Evolutionary conservation across 2,888 invertebrate genomes (phyloP).

Genomic region (Drosophila kokeensis): DNA sequence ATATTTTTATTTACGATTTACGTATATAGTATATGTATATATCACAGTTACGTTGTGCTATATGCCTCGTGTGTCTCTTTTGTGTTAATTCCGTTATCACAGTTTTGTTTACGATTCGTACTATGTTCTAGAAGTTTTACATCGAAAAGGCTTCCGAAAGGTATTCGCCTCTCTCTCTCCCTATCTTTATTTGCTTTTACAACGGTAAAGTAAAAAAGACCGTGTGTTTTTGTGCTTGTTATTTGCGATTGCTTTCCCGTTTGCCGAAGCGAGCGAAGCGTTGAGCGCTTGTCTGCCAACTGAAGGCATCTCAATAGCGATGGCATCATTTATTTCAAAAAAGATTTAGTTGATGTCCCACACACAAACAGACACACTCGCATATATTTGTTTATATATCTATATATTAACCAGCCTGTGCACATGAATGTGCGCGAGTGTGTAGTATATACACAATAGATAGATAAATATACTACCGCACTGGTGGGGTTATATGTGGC

Average conservation of each 20-base stretch:
- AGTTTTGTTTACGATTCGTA: constrained; percentile 61
- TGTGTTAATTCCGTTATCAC: constrained; percentile 58
- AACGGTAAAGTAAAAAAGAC: constrained; percentile 6
- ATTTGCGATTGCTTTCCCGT: constrained; percentile 43
- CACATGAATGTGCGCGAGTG: constrained; percentile 8
- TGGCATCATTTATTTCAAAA: constrained; percentile 69
- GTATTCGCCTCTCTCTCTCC: constrained; percentile 23
- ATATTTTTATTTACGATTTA: constrained; percentile 3
- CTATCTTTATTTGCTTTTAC: constrained; percentile 34
- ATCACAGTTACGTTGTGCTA: constrained; percentile 57
- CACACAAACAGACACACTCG: constrained; percentile 17
- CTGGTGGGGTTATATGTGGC: constrained; percentile 27
- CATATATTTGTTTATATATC: background rate
- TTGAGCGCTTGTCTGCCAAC: constrained; percentile 68
- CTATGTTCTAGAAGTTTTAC: constrained; percentile 61
- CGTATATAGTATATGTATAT: constrained; percentile 17
- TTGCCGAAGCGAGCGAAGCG: constrained; percentile 59
- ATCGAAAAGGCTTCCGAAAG: constrained; percentile 60
- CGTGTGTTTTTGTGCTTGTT: constrained; percentile 20
- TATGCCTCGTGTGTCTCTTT: constrained; percentile 28
- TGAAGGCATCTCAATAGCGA: constrained; percentile 57
- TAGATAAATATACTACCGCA: constrained; percentile 13
- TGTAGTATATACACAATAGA: constrained; percentile 26
- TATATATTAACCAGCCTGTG: constrained; percentile 9
- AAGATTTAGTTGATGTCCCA: constrained; percentile 56